Base-by-base conservation (phyloP, 2,888 invertebrate species). In the Luffia ferchaultella region DNA sequence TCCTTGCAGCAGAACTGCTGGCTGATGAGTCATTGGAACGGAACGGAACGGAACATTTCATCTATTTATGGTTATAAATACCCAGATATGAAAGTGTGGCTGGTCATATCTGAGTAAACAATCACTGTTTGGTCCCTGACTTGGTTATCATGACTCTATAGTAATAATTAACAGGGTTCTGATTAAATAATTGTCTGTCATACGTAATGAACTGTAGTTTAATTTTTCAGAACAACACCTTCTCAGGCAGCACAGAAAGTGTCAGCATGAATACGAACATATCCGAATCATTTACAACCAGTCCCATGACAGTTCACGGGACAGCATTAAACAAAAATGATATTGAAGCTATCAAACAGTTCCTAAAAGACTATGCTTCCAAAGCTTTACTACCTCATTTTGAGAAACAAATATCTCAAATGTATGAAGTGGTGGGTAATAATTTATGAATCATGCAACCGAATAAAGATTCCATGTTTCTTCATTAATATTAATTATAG, bases 301-400 rank as follows among this genome's bases (percentile, higher is more conserved):
- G 68, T 20, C 74, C 82, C 1, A 66, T 71, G 30, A 85, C 85
- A 63, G 76, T 86, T n/a, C 91, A 93, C 70, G 95, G 95, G 45
- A 79, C 87, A 54, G 92, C 91, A 63, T 82, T 98, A 42, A 92
- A 93, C 45, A 77, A 89, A 0, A 89, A 89, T 64, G 98, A 98
- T 77, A 86, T 96, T 48, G 96, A 97, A 62, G 89, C 92, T 62
- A 85, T 98, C 43, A 89, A 93, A 61, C 88, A 89, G 57, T 91
- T 97, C 65, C 86, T 97, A 43, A 91, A 92, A 62, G 96, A 97
- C 65, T 97, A 96, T 79, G 90, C 92, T 53, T 86, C 91, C 15
- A 90, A 93, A 63, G 93, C 95, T 18, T 79, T 98, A 52, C 82
- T 98, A 54, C 98, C 98, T 0, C 95, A 96, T 72, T 90, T 96